These are phyloP conservation scores for Amblyteles armatorius DNA, from an alignment of 2,888 invertebrate genomes.

Conservation along the genomic window DNA sequence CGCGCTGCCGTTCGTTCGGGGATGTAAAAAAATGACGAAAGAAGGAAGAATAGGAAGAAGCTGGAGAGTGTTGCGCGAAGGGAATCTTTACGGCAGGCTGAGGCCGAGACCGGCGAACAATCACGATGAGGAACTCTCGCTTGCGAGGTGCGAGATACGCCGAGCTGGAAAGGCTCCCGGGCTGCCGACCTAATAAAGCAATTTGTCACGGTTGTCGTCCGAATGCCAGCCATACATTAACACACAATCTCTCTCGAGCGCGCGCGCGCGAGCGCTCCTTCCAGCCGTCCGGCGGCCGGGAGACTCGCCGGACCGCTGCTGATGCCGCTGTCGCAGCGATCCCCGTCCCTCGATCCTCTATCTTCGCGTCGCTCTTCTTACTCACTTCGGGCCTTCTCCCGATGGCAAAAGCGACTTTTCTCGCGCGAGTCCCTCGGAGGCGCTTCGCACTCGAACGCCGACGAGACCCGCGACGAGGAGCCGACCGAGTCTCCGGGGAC, in stretches of 20 bases:
- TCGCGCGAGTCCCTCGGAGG: conserved; percentile 27
- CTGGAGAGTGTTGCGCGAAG: conserved; percentile 26
- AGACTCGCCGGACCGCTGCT: conserved; percentile 72
- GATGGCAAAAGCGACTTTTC: conserved; percentile 48
- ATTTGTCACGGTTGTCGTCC: conserved; percentile 84
- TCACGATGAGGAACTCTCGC: conserved; percentile 77
- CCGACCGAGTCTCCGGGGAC: conserved; percentile 6
- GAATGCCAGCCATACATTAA: conserved; percentile 84
- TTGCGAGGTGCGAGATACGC: conserved; percentile 74
- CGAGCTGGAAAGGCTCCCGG: conserved; percentile 81
- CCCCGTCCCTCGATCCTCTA: conserved; percentile 31
- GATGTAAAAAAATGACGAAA: conserved; percentile 38
- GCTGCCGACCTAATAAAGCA: conserved; percentile 84
- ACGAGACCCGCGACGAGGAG: neutral
- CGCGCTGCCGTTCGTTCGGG: conserved; percentile 24
- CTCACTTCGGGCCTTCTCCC: conserved; percentile 36
- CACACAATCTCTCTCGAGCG: conserved; percentile 80
- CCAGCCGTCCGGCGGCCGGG: conserved; percentile 14
- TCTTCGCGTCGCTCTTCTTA: conserved; percentile 27
- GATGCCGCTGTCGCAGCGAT: conserved; percentile 71
- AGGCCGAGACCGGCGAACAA: conserved; percentile 68
- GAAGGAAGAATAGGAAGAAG: conserved; percentile 69
- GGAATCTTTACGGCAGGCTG: conserved; percentile 16
- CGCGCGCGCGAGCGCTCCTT: conserved; percentile 69
- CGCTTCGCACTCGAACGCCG: conserved; percentile 25